Percentiles rank a stretch among this genome's conserved stretches.
These are phyloP conservation scores for Rhabdomys pumilio DNA, from an alignment of 2,797 vertebrate species.

Conservation along the genomic window DNA sequence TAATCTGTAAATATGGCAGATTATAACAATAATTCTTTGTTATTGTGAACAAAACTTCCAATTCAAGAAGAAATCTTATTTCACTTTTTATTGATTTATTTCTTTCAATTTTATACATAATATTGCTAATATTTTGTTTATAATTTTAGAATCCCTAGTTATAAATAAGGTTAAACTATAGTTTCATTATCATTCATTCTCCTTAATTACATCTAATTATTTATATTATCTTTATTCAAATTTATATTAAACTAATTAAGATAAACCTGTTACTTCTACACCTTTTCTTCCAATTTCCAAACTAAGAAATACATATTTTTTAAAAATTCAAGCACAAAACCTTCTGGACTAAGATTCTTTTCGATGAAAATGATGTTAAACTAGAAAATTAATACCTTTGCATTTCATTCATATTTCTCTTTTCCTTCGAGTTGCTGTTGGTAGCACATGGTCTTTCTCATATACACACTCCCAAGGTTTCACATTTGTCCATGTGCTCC, in stretches of 20 bases:
- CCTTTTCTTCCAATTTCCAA: neutral
- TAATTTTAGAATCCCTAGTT: neutral
- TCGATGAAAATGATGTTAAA: neutral
- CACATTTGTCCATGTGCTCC: neutral
- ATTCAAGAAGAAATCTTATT: conserved; percentile 46
- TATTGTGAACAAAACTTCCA: neutral
- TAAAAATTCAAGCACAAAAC: neutral
- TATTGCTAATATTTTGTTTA: conserved; percentile 28
- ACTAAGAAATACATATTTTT: neutral
- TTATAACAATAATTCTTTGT: conserved; percentile 26
- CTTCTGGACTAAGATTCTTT: neutral
- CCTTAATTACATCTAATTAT: neutral
- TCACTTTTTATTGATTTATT: conserved; percentile 38
- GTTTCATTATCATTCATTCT: neutral
- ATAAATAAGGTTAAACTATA: neutral
- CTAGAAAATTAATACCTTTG: neutral
- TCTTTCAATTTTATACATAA: conserved; percentile 23
- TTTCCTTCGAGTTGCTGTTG: conserved; percentile 2
- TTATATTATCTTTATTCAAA: neutral
- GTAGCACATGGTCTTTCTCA: neutral
- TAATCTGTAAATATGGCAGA: neutral
- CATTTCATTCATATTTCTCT: conserved; percentile 10
- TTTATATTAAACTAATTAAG: neutral
- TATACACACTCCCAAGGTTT: neutral
- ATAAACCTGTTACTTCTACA: neutral